These are phyloP conservation scores for Lepidurus packardi DNA, from an alignment of 1,140 invertebrate genomes.

Conservation along the genomic window DNA sequence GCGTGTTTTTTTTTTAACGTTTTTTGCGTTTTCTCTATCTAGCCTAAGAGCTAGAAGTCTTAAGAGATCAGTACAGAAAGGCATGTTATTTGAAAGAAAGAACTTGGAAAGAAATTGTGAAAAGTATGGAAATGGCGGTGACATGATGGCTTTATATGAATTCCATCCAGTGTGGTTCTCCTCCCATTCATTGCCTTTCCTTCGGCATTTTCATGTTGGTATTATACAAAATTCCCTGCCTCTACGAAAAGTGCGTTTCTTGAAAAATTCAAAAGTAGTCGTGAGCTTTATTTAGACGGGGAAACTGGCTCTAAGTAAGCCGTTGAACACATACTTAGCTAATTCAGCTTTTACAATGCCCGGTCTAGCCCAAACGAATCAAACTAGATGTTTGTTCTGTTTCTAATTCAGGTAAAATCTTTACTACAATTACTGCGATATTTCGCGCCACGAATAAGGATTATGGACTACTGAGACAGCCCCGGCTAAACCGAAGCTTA, in stretches of 20 bases:
- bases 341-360: too few relatives aligned
- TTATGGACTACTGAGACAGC: too few relatives aligned
- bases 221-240: constrained; percentile 15
- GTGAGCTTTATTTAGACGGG: too few relatives aligned
- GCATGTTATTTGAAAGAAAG: neutral
- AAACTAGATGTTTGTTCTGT: too few relatives aligned
- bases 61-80: neutral
- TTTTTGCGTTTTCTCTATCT: neutral
- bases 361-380: too few relatives aligned
- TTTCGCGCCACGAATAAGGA: too few relatives aligned
- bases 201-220: neutral
- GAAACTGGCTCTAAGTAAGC: too few relatives aligned
- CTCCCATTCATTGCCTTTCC: neutral
- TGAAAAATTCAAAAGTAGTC: neutral
- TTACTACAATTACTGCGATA: too few relatives aligned
- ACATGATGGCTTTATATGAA: neutral
- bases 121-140: neutral
- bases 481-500: too few relatives aligned
- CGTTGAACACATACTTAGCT: too few relatives aligned
- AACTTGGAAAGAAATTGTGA: neutral
- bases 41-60: neutral
- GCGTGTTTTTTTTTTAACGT: neutral
- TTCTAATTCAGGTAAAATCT: too few relatives aligned
- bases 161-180: constrained; percentile 12
- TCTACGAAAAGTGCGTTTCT: neutral